phyloP scores from a whole-genome alignment of 2,797 vertebrate genomes.

The Botia kubotai region DNA sequence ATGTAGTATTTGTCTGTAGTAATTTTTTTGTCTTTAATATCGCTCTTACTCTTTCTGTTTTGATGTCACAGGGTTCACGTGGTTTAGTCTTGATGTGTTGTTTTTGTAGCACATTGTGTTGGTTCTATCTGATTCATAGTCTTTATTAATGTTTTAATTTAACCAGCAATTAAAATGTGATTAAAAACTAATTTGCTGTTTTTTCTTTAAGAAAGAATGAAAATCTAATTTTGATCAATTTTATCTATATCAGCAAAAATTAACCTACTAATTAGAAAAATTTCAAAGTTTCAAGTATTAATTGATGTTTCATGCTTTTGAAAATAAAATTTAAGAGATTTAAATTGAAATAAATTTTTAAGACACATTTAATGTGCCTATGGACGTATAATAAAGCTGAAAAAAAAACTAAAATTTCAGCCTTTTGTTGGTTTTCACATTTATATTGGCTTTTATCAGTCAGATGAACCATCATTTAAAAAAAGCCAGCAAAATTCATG shows the following conservation, averaged over 20 bases:
- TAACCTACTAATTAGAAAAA: too few relatives aligned
- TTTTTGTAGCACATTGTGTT: neutral
- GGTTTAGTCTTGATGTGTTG: neutral
- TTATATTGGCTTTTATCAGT: too few relatives aligned
- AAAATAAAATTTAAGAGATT: too few relatives aligned
- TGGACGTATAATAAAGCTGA: too few relatives aligned
- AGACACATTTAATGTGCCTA: too few relatives aligned
- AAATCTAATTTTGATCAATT: neutral
- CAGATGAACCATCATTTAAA: too few relatives aligned
- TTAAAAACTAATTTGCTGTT: neutral
- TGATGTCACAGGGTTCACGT: neutral
- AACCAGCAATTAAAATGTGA: neutral
- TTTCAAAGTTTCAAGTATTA: too few relatives aligned
- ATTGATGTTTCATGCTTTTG: too few relatives aligned
- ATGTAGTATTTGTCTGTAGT: neutral
- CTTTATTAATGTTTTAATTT: neutral
- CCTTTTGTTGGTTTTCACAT: too few relatives aligned
- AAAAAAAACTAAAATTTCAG: too few relatives aligned
- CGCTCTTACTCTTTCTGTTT: neutral
- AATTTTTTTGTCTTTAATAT: neutral
- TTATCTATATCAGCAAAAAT: too few relatives aligned
- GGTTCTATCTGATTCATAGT: neutral
- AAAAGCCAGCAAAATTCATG: neutral
- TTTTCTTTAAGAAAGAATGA: neutral
- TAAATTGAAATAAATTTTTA: too few relatives aligned